phyloP scores from a whole-genome alignment of 2,888 invertebrate species.

The Mellilla xanthometata region DNA sequence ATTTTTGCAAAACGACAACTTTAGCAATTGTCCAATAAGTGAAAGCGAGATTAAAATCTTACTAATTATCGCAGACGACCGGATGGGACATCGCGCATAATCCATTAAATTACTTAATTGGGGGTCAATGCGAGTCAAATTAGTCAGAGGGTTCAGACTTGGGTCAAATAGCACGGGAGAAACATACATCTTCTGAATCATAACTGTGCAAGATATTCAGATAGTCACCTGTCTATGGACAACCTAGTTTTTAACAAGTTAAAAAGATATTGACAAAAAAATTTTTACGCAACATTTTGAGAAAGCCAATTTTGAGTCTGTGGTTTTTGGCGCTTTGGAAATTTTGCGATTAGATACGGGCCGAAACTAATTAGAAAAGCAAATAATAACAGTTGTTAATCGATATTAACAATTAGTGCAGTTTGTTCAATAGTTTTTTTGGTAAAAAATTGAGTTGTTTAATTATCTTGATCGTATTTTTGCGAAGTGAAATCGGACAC shows the following conservation, averaged over 20 bases:
- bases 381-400: not conserved
- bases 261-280: not conserved
- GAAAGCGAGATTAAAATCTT: conserved; percentile 9
- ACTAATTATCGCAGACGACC: conserved; percentile 16
- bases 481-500: too few relatives aligned
- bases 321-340: conserved; percentile 2
- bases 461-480: too few relatives aligned
- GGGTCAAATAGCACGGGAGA: conserved; percentile 47
- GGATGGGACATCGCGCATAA: conserved; percentile 24
- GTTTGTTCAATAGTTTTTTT: too few relatives aligned
- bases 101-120: conserved; percentile 32
- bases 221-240: conserved; percentile 26
- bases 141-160: conserved; percentile 37
- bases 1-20: too few relatives aligned
- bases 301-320: not conserved
- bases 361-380: conserved; percentile 4
- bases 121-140: conserved; percentile 67
- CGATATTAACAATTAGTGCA: too few relatives aligned
- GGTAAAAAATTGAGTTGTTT: too few relatives aligned
- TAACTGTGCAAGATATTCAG: conserved; percentile 17
- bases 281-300: conserved; percentile 4
- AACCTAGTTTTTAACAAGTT: not conserved
- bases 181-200: not conserved
- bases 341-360: conserved; percentile 8
- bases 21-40: not conserved